Evolutionary conservation across 2,888 invertebrate genomes (phyloP), one percentile per base, ranked within the genome.

Genomic region (Drosophila sordidula): DNA sequence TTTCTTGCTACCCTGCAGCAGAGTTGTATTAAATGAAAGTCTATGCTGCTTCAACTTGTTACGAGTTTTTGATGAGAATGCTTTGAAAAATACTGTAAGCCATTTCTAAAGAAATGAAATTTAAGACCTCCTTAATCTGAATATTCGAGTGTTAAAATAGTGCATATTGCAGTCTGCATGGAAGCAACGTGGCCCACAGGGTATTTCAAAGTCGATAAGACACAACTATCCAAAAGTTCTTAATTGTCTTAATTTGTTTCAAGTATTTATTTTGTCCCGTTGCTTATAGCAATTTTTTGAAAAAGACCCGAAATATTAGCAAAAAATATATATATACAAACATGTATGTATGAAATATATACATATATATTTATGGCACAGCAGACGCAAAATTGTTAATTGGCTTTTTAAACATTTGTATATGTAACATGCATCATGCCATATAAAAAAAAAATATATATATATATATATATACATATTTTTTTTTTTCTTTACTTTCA

Each of bases 371-470:
- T 56, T 42, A 18, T 18, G 6, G 42, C 63, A 61, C 54, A 68
- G 52, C 70, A 75, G 83, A 79, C 83, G 76, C 77, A 82, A 81
- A 81, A 42, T 81, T 81, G 83, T 81, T 81, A 83, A 81, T 83
- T 81, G 80, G 80, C 83, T 72, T 69, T 79, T 81, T 73, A 77
- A 82, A 77, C 71, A 83, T 70, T 65, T 71, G 12, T 61, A 22
- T 52, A 39, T 57, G 32, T 9, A 49, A 42, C 18, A 61, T 26
- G 18, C 41, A 41, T 32, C 32, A 32, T 32, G 11, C 34, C 18
- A 1, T 34, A 34, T 41, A 41, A 1, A 16, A 11, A 18, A 42
- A 1, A 16, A 11, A 18, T 22, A 29, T 36, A 49, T 42, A 38
- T 44, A 41, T 26, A 16, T 3, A 2, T 32, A 16, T 26, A 16